These are phyloP conservation scores for Apodemus speciosus DNA, from an alignment of 2,113 vertebrate species.

Conservation along the genomic window DNA sequence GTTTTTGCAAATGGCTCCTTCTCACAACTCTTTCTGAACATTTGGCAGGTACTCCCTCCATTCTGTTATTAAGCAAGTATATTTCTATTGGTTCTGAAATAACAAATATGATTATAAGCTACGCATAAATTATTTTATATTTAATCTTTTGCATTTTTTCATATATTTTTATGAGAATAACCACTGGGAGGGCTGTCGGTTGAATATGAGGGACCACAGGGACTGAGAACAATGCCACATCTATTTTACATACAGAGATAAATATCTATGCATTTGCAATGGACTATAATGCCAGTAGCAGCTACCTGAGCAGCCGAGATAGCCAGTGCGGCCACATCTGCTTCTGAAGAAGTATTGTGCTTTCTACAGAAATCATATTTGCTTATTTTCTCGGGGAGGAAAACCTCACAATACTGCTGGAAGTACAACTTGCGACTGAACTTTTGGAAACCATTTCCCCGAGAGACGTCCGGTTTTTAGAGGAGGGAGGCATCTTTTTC, in stretches of 20 bases:
- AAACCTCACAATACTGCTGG: not conserved
- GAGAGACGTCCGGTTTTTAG: not conserved
- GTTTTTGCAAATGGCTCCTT: not conserved
- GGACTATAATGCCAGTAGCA: not conserved
- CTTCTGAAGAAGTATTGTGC: not conserved
- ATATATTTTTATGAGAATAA: not conserved
- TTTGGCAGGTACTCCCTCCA: not conserved
- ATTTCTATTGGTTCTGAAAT: not conserved
- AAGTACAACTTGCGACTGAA: not conserved
- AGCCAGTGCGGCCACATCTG: not conserved
- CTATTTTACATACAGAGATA: not conserved
- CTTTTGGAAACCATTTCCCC: not conserved
- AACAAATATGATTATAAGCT: not conserved
- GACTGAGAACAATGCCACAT: not conserved
- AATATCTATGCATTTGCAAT: not conserved
- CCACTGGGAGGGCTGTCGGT: not conserved
- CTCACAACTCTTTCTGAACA: not conserved
- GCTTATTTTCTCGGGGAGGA: not conserved
- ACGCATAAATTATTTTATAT: constrained; percentile 1
- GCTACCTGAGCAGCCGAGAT: not conserved
- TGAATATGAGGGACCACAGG: not conserved
- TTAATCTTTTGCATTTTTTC: constrained; percentile 7
- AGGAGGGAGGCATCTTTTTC: not conserved
- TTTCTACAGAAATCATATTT: not conserved
- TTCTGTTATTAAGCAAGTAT: not conserved